Percentiles rank a stretch among this genome's conserved stretches.
Evolutionary conservation across 2,797 vertebrate genomes (phyloP).

Genomic region (Centroberyx gerrardi): DNA sequence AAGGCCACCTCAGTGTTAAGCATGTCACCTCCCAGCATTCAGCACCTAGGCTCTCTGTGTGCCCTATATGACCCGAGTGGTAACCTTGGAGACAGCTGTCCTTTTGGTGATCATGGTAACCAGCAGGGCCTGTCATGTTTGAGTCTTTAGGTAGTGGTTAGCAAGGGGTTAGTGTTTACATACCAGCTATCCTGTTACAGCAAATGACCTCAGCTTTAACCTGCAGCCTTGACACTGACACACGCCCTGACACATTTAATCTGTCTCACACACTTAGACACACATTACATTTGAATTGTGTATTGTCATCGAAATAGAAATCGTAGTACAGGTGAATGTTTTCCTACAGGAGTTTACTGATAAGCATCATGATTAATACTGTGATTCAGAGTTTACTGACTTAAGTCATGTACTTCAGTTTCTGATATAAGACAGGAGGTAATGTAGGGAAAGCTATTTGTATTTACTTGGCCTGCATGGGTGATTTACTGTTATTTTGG

Average conservation of each 20-base stretch:
- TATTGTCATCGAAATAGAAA: too few species aligned
- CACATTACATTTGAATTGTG: too few species aligned
- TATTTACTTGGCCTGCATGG: too few species aligned
- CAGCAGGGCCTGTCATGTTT: conserved; percentile 33
- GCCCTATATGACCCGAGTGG: conserved; percentile 52
- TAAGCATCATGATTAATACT: neutral
- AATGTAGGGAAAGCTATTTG: neutral
- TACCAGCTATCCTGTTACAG: conserved; percentile 29
- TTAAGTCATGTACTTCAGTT: neutral
- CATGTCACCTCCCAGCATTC: conserved; percentile 37
- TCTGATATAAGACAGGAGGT: conserved; percentile 11
- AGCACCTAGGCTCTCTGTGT: conserved; percentile 17
- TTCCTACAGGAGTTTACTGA: neutral
- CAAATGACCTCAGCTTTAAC: conserved; percentile 7
- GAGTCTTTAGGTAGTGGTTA: conserved; percentile 18
- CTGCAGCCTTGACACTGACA: conserved; percentile 18
- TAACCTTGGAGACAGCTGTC: conserved; percentile 62
- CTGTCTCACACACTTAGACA: too few species aligned
- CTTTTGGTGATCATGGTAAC: conserved; percentile 46
- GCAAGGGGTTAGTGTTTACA: conserved; percentile 22
- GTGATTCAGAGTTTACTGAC: conserved; percentile 35
- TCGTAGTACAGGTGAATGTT: neutral
- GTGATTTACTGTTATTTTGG: neutral
- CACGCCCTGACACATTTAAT: conserved; percentile 2
- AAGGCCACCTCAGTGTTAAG: neutral